These are phyloP conservation scores for Pachypanchax playfairii DNA, from an alignment of 2,113 vertebrate species.

Conservation along the genomic window DNA sequence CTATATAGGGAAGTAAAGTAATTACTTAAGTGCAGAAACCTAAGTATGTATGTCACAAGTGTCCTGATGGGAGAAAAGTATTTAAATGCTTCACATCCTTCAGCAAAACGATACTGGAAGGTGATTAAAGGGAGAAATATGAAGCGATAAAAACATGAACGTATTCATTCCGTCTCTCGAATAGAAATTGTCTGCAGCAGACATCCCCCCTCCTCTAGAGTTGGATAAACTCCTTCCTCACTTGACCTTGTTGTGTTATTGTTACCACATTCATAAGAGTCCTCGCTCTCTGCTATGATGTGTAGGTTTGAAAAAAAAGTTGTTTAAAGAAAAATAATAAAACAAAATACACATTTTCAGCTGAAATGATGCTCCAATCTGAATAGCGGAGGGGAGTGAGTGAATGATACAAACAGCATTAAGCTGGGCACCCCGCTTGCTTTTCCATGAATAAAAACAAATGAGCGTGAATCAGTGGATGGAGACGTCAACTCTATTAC, in stretches of 20 bases:
- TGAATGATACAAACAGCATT: conserved; percentile 57
- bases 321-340: conserved; percentile 24
- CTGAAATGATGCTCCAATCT: conserved; percentile 41
- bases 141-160: conserved; percentile 2
- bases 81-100: background rate
- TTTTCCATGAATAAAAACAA: conserved; percentile 76
- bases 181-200: background rate
- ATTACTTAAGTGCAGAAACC: background rate
- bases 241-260: conserved; percentile 39
- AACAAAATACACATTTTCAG: conserved; percentile 37
- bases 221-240: background rate
- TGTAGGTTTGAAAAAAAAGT: conserved; percentile 37
- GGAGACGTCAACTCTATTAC: conserved; percentile 69
- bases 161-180: background rate
- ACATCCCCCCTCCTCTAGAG: background rate
- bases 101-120: background rate
- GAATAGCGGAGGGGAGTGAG: conserved; percentile 48
- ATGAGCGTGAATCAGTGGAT: conserved; percentile 55
- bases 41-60: conserved; percentile 1
- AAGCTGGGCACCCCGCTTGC: conserved; percentile 52
- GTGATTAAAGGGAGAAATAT: conserved; percentile 5
- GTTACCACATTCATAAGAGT: conserved; percentile 7
- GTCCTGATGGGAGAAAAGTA: background rate
- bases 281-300: conserved; percentile 9
- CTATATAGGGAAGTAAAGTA: background rate